Conservation (phyloP, 2,888 invertebrate genomes). For the Auanema sp. region DNA sequence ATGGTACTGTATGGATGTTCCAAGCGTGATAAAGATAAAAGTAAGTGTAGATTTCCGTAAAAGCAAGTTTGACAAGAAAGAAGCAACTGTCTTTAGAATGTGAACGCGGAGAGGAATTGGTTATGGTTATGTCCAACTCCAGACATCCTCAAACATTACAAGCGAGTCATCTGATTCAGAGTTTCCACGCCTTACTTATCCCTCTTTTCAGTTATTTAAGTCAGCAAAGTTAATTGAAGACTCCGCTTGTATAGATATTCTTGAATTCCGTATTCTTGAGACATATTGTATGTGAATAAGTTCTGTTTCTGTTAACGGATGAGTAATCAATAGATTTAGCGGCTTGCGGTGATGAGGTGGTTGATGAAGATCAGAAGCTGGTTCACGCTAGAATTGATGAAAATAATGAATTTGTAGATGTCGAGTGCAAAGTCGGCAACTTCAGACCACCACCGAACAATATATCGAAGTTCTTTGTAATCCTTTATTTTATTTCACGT, state of each 20-base stretch:
- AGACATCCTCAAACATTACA: constrained; percentile 49
- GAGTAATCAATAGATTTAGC: constrained; percentile 25
- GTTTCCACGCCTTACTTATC: not conserved
- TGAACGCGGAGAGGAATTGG: constrained; percentile 35
- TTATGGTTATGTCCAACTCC: constrained; percentile 47
- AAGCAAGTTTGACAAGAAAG: constrained; percentile 2
- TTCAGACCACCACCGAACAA: constrained; percentile 27
- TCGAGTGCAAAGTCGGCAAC: constrained; percentile 49
- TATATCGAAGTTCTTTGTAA: constrained; percentile 39
- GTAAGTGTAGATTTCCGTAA: no score
- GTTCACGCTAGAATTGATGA: constrained; percentile 46
- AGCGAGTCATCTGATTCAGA: not conserved
- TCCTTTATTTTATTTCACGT: not conserved
- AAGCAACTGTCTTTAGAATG: constrained; percentile 25
- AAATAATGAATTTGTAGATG: constrained; percentile 49
- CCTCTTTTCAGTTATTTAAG: constrained; percentile 45
- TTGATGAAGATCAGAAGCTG: constrained; percentile 51
- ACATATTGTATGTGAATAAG: constrained; percentile 39
- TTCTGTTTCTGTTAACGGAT: not conserved
- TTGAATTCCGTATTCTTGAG: constrained; percentile 41
- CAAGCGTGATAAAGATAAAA: constrained; percentile 20
- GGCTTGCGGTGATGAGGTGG: constrained; percentile 43
- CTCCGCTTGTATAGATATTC: constrained; percentile 46
- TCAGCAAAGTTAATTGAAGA: constrained; percentile 51
- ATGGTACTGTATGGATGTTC: constrained; percentile 43